phyloP scores from a whole-genome alignment of 2,888 invertebrate species.

The Glyphotaelius pellucidus region DNA sequence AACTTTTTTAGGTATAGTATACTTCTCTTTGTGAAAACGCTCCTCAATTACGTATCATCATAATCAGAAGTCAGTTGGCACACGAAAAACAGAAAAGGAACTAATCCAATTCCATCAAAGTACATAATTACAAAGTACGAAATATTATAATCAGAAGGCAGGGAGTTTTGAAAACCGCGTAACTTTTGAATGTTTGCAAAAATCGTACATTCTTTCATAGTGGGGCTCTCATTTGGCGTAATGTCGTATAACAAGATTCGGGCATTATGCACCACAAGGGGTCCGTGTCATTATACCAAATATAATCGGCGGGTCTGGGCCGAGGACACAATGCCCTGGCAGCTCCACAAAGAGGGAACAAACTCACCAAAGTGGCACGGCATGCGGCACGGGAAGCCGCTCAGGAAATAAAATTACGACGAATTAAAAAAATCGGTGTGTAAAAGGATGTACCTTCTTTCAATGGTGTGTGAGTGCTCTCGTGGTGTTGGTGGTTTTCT shows the following conservation, averaged over 20 bases:
- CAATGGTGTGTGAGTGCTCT: not conserved
- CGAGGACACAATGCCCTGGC: constrained; percentile 1
- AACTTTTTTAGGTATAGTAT: too few species aligned
- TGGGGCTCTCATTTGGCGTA: constrained; percentile 1
- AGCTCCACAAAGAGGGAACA: constrained; percentile 41
- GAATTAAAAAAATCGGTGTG: not conserved
- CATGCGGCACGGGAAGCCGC: constrained; percentile 2
- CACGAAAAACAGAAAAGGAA: not conserved
- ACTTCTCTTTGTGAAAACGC: too few species aligned
- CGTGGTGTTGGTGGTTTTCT: not conserved
- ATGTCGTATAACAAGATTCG: constrained; percentile 45
- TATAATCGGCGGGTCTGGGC: constrained; percentile 30
- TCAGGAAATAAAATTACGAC: not conserved
- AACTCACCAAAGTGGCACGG: constrained; percentile 7
- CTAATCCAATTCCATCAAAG: not conserved
- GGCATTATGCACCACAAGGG: constrained; percentile 41
- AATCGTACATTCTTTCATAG: not conserved
- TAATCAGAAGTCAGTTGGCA: too few species aligned
- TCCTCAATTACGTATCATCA: too few species aligned
- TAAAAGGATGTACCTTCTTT: not conserved
- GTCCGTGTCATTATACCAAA: constrained; percentile 44
- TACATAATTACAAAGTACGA: not conserved
- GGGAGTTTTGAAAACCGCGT: not conserved
- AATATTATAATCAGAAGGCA: not conserved
- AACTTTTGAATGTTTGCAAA: not conserved